These are phyloP conservation scores for Caligus rogercresseyi DNA, from an alignment of 1,140 invertebrate genomes.

Conservation along the genomic window DNA sequence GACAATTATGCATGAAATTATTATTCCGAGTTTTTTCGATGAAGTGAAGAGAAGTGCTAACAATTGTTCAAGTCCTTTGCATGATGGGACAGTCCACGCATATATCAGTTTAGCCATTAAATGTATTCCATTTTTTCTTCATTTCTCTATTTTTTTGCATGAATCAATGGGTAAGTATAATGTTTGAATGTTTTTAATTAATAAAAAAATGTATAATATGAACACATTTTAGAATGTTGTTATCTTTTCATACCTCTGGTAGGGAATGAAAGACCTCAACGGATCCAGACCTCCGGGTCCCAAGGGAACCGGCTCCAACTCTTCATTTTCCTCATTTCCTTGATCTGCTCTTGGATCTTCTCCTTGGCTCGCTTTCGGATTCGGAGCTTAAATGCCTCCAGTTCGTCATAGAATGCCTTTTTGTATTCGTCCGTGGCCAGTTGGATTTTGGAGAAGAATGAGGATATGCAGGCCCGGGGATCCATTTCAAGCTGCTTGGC, in stretches of 20 bases:
- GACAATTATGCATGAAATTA: no score
- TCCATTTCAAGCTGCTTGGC: conserved; percentile 83
- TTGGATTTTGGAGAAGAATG: conserved; percentile 91
- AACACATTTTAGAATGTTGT: no score
- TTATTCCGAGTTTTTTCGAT: no score
- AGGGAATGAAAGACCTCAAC: conserved; percentile 86
- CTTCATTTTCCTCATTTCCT: conserved; percentile 50
- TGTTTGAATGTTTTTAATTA: no score
- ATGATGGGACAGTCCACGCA: no score
- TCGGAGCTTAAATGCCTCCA: conserved; percentile 69
- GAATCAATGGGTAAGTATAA: no score
- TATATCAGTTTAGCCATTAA: no score
- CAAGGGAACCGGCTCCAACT: conserved; percentile 72
- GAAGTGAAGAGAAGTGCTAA: no score
- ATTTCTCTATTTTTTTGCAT: no score
- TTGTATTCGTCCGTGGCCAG: conserved; percentile 75
- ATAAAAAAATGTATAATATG: no score
- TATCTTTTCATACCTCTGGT: conserved; percentile 53
- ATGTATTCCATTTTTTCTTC: no score
- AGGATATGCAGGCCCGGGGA: conserved; percentile 71
- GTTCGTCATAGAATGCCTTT: conserved; percentile 83
- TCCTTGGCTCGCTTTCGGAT: conserved; percentile 68
- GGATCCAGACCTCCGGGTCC: conserved; percentile 95
- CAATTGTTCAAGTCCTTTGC: no score
- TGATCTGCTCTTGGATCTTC: conserved; percentile 64